Conservation (phyloP, 2,113 vertebrate species). For the Ictidomys tridecemlineatus region DNA sequence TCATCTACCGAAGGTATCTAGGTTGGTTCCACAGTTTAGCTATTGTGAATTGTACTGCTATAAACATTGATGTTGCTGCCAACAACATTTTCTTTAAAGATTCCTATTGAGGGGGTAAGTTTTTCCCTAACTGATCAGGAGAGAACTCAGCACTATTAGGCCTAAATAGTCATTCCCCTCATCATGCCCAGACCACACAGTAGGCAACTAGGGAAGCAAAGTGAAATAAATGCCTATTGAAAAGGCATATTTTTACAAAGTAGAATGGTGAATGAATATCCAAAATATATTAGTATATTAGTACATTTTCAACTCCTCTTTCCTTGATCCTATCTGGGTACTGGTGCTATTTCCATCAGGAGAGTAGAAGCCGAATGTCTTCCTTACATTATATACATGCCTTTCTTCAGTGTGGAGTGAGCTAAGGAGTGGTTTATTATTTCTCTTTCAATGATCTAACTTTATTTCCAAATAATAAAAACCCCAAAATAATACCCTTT, state of each 20-base stretch:
- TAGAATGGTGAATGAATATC: neutral
- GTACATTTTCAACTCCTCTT: neutral
- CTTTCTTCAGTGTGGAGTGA: neutral
- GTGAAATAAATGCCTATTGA: neutral
- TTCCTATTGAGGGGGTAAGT: neutral
- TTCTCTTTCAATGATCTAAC: neutral
- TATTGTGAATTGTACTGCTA: too few relatives aligned
- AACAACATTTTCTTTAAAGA: constrained; percentile 2
- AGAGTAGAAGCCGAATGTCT: neutral
- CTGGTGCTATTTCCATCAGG: neutral
- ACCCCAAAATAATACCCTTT: neutral
- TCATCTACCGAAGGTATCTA: too few relatives aligned
- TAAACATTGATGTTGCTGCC: neutral
- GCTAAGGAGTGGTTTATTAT: neutral
- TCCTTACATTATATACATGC: neutral
- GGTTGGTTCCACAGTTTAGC: too few relatives aligned
- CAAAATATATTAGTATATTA: neutral
- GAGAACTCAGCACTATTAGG: neutral
- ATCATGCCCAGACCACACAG: neutral
- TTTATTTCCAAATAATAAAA: constrained; percentile 46
- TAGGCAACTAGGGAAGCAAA: neutral
- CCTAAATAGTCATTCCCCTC: neutral
- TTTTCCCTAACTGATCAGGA: neutral
- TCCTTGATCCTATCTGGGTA: neutral
- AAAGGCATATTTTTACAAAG: neutral